Evolutionary conservation across 2,888 invertebrate genomes (phyloP).

Genomic region (Hydriomena furcata): DNA sequence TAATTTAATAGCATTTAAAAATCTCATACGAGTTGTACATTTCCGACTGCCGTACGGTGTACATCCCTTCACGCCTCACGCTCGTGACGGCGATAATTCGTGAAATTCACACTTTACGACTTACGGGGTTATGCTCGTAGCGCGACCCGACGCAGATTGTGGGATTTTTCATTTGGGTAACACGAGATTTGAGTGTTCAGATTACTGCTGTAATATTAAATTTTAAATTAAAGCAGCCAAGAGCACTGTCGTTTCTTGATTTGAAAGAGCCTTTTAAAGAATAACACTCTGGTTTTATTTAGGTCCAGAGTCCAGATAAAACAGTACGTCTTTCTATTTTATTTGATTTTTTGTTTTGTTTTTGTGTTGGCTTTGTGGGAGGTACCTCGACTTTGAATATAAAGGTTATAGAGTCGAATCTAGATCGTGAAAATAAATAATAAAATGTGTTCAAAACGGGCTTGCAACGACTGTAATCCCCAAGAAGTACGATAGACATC

Average conservation of each 20-base stretch:
- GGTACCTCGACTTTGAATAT: too few relatives aligned
- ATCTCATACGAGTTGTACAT: too few relatives aligned
- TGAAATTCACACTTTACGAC: constrained; percentile 36
- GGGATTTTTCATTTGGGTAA: constrained; percentile 35
- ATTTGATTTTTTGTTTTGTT: too few relatives aligned
- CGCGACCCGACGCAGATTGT: constrained; percentile 26
- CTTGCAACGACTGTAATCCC: too few relatives aligned
- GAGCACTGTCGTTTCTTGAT: constrained; percentile 19
- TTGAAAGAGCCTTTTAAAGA: constrained; percentile 12
- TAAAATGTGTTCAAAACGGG: too few relatives aligned
- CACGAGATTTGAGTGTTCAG: constrained; percentile 34
- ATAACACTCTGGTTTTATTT: constrained; percentile 10
- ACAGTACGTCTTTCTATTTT: too few relatives aligned
- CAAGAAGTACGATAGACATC: too few relatives aligned
- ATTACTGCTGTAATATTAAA: constrained; percentile 21
- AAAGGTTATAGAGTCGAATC: too few relatives aligned
- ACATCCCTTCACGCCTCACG: constrained; percentile 20
- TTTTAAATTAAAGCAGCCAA: constrained; percentile 26
- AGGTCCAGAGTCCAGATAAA: not conserved
- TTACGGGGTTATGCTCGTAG: constrained; percentile 23
- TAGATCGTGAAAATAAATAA: too few relatives aligned
- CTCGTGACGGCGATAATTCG: constrained; percentile 28
- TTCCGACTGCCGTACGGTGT: not conserved
- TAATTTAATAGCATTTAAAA: too few relatives aligned
- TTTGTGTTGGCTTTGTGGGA: too few relatives aligned